A percentile compares a stretch with the other conserved stretches of the same genome.
Evolutionary conservation across 2,888 invertebrate genomes (phyloP).

Genomic region (Eilema sororculum): DNA sequence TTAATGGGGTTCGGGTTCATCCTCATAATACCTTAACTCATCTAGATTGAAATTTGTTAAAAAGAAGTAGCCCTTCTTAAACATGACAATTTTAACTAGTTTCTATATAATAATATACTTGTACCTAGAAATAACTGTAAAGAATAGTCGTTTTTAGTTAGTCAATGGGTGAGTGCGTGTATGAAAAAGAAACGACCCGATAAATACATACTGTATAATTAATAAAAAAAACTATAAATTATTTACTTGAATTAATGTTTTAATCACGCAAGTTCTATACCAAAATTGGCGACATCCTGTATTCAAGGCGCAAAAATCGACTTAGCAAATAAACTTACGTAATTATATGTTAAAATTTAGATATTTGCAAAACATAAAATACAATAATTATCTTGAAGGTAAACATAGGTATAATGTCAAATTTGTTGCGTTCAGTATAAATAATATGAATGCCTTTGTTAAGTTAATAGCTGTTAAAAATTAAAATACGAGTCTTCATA

Average conservation of each 20-base stretch:
- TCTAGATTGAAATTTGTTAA: neutral
- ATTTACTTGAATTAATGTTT: neutral
- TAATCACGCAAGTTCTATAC: neutral
- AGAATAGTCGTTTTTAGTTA: too few species aligned
- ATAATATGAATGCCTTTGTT: neutral
- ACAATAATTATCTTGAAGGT: constrained; percentile 6
- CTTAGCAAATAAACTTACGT: constrained; percentile 4
- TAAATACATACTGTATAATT: too few species aligned
- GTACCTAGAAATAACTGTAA: too few species aligned
- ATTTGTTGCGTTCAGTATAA: constrained; percentile 9
- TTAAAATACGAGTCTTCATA: neutral
- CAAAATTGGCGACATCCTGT: constrained; percentile 10
- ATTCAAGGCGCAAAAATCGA: constrained; percentile 5
- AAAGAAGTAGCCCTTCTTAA: neutral
- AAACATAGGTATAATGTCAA: constrained; percentile 9
- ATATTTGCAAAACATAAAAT: constrained; percentile 12
- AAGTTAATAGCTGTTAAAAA: neutral
- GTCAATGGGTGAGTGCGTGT: too few species aligned
- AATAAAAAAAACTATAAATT: neutral
- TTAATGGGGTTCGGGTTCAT: neutral
- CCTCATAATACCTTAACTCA: neutral
- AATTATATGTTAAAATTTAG: constrained; percentile 7
- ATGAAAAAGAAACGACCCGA: too few species aligned
- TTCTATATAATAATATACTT: too few species aligned
- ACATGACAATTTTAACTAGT: too few species aligned